A percentile compares a stretch with the other conserved stretches of the same genome.
Evolutionary conservation across 2,113 vertebrate species (phyloP).

Genomic region (Bambusicola thoracicus): DNA sequence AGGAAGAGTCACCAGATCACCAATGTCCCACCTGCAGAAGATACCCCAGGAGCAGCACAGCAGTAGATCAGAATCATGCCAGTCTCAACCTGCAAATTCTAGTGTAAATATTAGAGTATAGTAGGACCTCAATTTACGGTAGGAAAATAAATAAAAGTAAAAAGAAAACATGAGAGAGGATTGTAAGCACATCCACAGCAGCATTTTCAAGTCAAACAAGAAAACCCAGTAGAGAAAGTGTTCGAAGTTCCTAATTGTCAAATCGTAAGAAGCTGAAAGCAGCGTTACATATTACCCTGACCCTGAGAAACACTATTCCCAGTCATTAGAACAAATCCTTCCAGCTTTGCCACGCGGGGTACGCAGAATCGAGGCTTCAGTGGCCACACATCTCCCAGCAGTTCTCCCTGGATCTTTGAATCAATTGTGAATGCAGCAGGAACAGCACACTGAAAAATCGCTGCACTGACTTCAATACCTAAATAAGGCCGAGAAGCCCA

Average conservation of each 20-base stretch:
- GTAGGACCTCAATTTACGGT: background rate
- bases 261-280: background rate
- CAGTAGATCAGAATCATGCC: background rate
- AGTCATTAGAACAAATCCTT: background rate
- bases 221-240: background rate
- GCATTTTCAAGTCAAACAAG: background rate
- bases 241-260: background rate
- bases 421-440: background rate
- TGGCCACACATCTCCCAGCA: background rate
- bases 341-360: background rate
- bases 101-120: background rate
- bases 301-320: background rate
- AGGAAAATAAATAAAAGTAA: background rate
- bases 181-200: background rate
- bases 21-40: background rate
- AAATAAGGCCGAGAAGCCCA: constrained; percentile 25
- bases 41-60: background rate
- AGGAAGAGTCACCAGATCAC: background rate
- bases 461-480: constrained; percentile 44
- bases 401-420: background rate
- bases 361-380: background rate
- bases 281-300: background rate
- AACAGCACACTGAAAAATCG: background rate
- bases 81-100: background rate
- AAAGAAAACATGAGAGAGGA: background rate